Evolutionary conservation across 1,140 invertebrate genomes (phyloP).

Genomic region (Zaprionus capensis): DNA sequence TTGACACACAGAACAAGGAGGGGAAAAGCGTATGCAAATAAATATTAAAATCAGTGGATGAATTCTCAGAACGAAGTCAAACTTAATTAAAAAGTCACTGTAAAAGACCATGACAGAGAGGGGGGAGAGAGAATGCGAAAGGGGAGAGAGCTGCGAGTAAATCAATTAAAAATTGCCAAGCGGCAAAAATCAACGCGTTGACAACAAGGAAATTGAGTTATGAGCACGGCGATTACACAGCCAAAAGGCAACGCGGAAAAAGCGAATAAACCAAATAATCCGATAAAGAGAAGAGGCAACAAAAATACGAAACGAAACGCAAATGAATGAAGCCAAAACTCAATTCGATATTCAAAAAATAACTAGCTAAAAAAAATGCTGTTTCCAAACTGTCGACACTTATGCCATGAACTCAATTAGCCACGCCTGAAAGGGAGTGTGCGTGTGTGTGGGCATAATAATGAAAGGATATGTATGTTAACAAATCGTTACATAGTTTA

Average conservation of each 20-base stretch:
- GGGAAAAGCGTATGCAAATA: slow-evolving; percentile 46
- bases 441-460: not conserved
- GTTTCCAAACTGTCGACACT: not conserved
- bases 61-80: slow-evolving; percentile 41
- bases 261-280: not conserved
- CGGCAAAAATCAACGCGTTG: slow-evolving; percentile 27
- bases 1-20: slow-evolving; percentile 11
- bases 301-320: not conserved
- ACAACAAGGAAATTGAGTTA: slow-evolving; percentile 43
- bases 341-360: not conserved
- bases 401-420: not conserved
- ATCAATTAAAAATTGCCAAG: slow-evolving; percentile 34
- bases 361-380: not conserved
- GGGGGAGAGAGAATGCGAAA: not conserved
- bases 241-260: not conserved
- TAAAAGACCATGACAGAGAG: not conserved
- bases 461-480: not conserved
- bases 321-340: slow-evolving; percentile 7
- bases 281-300: not conserved
- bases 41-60: slow-evolving; percentile 47
- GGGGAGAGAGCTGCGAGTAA: slow-evolving; percentile 23
- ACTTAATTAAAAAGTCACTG: slow-evolving; percentile 47
- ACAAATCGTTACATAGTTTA: not conserved
- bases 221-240: slow-evolving; percentile 36
- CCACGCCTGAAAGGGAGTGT: not conserved